phyloP scores from a whole-genome alignment of 35 echinoderm and acorn worm species.

The Stichopus chloronotus region DNA sequence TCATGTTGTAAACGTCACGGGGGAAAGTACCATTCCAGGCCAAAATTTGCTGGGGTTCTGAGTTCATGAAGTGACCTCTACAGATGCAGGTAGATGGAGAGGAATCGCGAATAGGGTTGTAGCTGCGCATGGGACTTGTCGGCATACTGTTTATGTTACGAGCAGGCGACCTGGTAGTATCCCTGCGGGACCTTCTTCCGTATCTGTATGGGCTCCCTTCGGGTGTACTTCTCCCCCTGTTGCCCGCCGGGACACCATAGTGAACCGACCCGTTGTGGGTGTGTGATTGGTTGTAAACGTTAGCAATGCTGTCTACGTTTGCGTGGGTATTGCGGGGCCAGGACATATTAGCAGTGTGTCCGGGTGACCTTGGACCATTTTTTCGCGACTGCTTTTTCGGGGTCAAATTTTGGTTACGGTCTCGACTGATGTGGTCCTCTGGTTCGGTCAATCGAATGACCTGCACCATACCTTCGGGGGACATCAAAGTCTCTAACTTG shows the following conservation, averaged over 20 bases:
- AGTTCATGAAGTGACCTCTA: constrained; percentile 55
- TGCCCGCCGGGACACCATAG: constrained; percentile 54
- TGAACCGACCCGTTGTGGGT: constrained; percentile 64
- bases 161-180: constrained; percentile 58
- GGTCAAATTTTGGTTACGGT: constrained; percentile 66
- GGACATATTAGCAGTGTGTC: constrained; percentile 55
- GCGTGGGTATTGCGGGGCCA: constrained; percentile 70
- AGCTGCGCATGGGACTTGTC: constrained; percentile 68
- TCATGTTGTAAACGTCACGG: constrained; percentile 86
- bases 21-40: constrained; percentile 97
- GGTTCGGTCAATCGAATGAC: constrained; percentile 82
- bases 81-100: constrained; percentile 61
- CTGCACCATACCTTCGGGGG: constrained; percentile 77
- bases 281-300: constrained; percentile 74
- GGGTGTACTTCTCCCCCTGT: constrained; percentile 58
- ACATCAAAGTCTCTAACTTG: constrained; percentile 80
- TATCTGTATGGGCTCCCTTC: constrained; percentile 86
- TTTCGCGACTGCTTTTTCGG: constrained; percentile 70
- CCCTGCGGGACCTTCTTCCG: constrained; percentile 66
- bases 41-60: constrained; percentile 69
- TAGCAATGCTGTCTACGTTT: constrained; percentile 64
- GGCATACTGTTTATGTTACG: constrained; percentile 71
- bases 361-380: constrained; percentile 51
- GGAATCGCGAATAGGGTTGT: constrained; percentile 55
- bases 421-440: constrained; percentile 50